Evolutionary conservation across 1,140 invertebrate species (phyloP).

Genomic region (Babylonia areolata): DNA sequence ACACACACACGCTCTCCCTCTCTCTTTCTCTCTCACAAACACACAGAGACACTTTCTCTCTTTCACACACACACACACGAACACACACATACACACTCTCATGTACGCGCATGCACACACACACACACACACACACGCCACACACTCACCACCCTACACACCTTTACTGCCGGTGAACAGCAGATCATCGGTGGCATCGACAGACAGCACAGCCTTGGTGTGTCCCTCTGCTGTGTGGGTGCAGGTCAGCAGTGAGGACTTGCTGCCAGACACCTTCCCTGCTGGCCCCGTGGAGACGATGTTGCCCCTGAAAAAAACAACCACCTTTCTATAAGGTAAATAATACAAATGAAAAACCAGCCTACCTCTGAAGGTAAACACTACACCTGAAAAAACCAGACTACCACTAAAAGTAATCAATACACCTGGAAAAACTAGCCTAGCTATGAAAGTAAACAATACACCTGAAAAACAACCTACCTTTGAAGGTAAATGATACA

Average conservation of each 20-base stretch:
- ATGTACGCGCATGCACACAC: conserved; percentile 8
- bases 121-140: conserved; percentile 6
- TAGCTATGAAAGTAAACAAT: too few species aligned
- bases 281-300: conserved; percentile 52
- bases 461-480: too few species aligned
- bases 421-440: too few species aligned
- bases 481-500: too few species aligned
- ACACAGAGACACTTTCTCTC: neutral
- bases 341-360: too few species aligned
- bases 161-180: conserved; percentile 89
- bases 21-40: too few species aligned
- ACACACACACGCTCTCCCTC: too few species aligned
- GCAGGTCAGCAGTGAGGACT: conserved; percentile 82
- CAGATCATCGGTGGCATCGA: conserved; percentile 84
- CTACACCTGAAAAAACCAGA: too few species aligned
- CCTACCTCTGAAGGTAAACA: too few species aligned
- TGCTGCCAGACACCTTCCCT: conserved; percentile 47
- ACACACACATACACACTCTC: neutral
- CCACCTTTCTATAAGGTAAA: too few species aligned
- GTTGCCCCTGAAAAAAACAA: conserved; percentile 54
- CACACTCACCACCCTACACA: conserved; percentile 63
- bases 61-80: conserved; percentile 40
- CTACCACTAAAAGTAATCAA: too few species aligned
- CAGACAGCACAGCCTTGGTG: conserved; percentile 86
- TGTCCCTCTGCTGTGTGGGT: conserved; percentile 90